Percentiles rank a stretch among this genome's conserved stretches.
Conservation (phyloP, 2,797 vertebrate species). For the Lophura swinhoii region DNA sequence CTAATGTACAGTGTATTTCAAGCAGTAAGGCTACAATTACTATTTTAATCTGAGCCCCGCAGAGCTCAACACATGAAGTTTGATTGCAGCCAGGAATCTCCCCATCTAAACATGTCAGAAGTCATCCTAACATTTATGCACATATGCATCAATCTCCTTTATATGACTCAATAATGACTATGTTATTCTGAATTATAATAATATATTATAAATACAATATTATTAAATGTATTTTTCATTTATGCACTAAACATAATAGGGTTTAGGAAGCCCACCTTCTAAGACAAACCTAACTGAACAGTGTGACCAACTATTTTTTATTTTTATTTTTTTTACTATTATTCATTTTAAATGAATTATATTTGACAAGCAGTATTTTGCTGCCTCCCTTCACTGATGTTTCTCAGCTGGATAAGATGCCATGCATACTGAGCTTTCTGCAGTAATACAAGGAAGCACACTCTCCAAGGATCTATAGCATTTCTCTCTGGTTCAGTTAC, state of each 20-base stretch:
- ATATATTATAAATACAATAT: background rate
- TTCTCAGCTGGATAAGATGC: background rate
- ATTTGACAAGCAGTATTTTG: background rate
- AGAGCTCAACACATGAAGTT: background rate
- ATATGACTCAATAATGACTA: no score
- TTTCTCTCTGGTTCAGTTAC: background rate
- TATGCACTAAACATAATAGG: background rate
- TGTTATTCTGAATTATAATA: no score
- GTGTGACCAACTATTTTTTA: background rate
- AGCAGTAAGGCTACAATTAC: background rate
- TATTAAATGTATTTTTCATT: background rate
- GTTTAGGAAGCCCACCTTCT: background rate
- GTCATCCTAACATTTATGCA: background rate
- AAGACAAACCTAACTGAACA: background rate
- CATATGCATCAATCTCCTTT: background rate
- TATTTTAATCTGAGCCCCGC: background rate
- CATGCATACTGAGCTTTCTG: background rate
- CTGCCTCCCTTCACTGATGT: background rate
- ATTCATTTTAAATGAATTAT: background rate
- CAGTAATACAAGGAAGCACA: background rate
- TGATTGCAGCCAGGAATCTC: background rate
- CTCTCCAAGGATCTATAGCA: background rate
- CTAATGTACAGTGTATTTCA: slow-evolving; percentile 31
- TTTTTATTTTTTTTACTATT: background rate
- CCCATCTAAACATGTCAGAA: background rate